Evolutionary conservation across 1,140 invertebrate species (phyloP), one percentile per base, ranked within the genome.

Genomic region (Anastrepha obliqua): DNA sequence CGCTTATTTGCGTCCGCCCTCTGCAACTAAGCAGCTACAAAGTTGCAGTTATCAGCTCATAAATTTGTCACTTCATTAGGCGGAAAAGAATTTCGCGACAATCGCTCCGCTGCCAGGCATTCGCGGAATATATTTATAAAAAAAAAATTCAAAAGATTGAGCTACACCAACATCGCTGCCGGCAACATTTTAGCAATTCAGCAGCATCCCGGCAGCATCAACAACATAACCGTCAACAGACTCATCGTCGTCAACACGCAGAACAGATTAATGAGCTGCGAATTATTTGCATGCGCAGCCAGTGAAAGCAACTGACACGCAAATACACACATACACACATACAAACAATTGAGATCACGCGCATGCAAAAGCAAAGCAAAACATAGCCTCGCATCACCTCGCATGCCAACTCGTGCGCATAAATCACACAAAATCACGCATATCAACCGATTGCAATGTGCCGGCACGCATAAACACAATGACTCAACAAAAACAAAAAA

Each of bases 241-340:
- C 15, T n/a, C 67, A 74, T 74, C 67, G 67, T 74, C 67, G 67
- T 44, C 39, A 44, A 42, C 67, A 74, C 67, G 39, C 67, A 74
- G 67, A 47, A 39, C 81, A 85, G 81, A 85, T 85, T 85, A 85
- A 85, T 85, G 81, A 85, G 81, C 81, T 85, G 81, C 81, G 51
- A 85, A 85, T 60, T 85, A 85, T 85, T 85, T 85, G 81, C 81
- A 85, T 60, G 58, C 58, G 51, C 78, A 58, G 51, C 51, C 67
- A 70, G 15, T 65, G 15, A 44, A 39, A 17, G 39, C 67, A 9
- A 11, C 11, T 55, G 51, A 55, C 51, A 55, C 11, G 51, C 51
- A 55, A 55, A 55, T 55, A 11, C 11, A 44, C 67, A 44, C 9
- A 44, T 13, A 44, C 39, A 70, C 15, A 47, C 11, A 70, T 4